Percentiles rank a stretch among this genome's conserved stretches.
phyloP scores from a whole-genome alignment of 2,113 vertebrate genomes.

The Microcebus griseorufus region DNA sequence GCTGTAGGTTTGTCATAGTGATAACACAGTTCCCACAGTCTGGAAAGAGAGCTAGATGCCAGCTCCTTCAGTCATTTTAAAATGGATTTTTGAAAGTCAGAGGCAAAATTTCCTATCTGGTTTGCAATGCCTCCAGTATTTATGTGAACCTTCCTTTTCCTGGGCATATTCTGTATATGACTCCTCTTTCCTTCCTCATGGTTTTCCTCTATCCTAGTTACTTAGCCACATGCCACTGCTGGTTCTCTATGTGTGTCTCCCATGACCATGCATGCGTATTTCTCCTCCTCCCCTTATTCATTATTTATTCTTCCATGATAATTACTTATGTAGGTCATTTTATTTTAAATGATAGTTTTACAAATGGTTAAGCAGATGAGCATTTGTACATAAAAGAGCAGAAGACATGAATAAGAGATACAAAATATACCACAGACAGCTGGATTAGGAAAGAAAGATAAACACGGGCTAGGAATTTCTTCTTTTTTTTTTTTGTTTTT shows the following conservation, averaged over 20 bases:
- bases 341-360: slow-evolving; percentile 53
- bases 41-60: background rate
- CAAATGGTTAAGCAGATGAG: slow-evolving; percentile 27
- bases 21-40: background rate
- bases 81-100: slow-evolving; percentile 34
- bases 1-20: background rate
- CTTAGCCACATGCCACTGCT: background rate
- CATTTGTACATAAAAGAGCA: slow-evolving; percentile 12
- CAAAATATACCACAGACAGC: background rate
- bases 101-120: slow-evolving; percentile 4
- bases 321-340: slow-evolving; percentile 59
- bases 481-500: too few relatives aligned
- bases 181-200: background rate
- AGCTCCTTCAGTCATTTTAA: background rate
- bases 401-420: slow-evolving; percentile 14
- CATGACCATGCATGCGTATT: background rate
- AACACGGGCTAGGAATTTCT: background rate
- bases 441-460: background rate
- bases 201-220: background rate
- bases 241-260: slow-evolving; percentile 26
- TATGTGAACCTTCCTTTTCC: background rate
- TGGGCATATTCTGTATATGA: background rate
- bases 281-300: background rate
- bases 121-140: background rate
- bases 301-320: slow-evolving; percentile 58